These are phyloP conservation scores for Carapus acus DNA, from an alignment of 2,797 vertebrate species.

Conservation along the genomic window DNA sequence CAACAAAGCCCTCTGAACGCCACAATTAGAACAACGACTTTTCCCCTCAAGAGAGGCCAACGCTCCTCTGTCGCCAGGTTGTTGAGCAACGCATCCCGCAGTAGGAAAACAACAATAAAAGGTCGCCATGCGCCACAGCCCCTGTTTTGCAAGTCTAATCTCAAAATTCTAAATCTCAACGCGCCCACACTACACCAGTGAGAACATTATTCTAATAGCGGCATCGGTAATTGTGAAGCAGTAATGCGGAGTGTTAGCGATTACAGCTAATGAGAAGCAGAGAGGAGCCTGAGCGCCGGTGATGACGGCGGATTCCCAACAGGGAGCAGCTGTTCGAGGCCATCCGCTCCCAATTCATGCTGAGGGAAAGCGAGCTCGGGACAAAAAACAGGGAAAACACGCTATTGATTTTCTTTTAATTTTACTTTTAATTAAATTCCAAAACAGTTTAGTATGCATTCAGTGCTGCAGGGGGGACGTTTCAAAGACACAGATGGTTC, in stretches of 20 bases:
- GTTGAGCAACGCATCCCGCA: conserved; percentile 1
- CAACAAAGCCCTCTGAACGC: neutral
- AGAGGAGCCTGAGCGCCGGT: neutral
- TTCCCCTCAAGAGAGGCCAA: neutral
- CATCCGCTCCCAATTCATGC: conserved; percentile 11
- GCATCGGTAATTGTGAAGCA: conserved; percentile 17
- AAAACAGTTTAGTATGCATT: neutral
- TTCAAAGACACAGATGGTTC: too few relatives aligned
- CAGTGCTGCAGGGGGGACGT: neutral
- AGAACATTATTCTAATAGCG: conserved; percentile 10
- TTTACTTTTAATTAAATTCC: neutral
- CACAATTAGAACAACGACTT: conserved; percentile 6
- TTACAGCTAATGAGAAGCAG: conserved; percentile 30
- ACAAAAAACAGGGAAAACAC: neutral
- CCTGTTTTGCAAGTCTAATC: conserved; percentile 4
- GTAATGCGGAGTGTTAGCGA: conserved; percentile 23
- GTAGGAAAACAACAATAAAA: too few relatives aligned
- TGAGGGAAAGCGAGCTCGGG: neutral
- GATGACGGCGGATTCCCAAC: conserved; percentile 10
- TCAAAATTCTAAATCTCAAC: conserved; percentile 8
- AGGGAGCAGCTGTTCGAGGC: conserved; percentile 9
- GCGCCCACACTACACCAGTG: conserved; percentile 11
- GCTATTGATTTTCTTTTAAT: too few relatives aligned
- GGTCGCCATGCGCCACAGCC: neutral
- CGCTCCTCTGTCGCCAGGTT: neutral